These are phyloP conservation scores for Pachycephus smyrnensis DNA, from an alignment of 2,888 invertebrate genomes.

Conservation along the genomic window DNA sequence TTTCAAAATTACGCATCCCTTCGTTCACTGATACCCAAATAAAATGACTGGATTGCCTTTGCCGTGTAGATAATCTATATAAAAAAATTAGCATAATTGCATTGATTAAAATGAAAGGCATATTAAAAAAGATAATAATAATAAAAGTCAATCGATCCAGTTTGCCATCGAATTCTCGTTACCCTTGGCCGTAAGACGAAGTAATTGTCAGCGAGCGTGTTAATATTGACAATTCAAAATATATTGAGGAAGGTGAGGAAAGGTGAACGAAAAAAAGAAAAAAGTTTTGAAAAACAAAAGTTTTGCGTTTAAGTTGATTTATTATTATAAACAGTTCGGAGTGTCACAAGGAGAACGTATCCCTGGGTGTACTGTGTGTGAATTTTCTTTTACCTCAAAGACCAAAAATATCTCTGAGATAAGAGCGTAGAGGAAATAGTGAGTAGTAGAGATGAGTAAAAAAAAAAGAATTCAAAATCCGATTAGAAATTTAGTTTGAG, in stretches of 20 bases:
- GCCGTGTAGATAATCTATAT: neutral
- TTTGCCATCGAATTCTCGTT: neutral
- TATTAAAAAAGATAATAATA: no score
- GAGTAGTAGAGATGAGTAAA: no score
- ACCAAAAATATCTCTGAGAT: neutral
- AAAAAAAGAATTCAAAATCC: neutral
- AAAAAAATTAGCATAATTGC: neutral
- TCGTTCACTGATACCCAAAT: neutral
- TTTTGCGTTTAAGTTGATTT: neutral
- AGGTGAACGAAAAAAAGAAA: neutral
- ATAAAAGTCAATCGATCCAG: neutral
- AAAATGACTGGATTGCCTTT: neutral
- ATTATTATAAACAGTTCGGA: neutral
- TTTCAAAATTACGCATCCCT: neutral
- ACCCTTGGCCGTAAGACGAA: neutral
- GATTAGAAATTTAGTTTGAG: neutral
- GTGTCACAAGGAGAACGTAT: neutral
- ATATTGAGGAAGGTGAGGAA: neutral
- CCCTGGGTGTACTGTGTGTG: neutral
- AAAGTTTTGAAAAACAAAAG: neutral
- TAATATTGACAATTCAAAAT: neutral
- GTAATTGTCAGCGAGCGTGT: neutral
- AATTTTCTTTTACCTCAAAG: neutral
- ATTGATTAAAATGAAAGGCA: neutral
- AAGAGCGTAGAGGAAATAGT: neutral